Conservation (phyloP, 2,113 vertebrate species). For the Lathamus discolor region DNA sequence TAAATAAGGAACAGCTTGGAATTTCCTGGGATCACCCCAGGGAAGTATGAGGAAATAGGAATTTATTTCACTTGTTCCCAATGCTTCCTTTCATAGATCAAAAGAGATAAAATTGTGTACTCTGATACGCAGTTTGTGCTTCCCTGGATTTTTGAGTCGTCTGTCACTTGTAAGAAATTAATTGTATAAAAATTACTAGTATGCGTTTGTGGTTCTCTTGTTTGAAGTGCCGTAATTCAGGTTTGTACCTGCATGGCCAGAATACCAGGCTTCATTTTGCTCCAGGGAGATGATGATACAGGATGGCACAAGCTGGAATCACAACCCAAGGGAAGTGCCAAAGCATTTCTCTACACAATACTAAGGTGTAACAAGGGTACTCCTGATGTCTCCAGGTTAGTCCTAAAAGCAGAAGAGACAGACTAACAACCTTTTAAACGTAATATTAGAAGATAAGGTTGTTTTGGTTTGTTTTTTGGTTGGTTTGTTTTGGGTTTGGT, state of each 20-base stretch:
- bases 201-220: background rate
- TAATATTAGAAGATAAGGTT: background rate
- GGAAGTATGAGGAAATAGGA: background rate
- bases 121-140: background rate
- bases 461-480: background rate
- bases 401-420: background rate
- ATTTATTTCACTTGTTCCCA: background rate
- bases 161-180: background rate
- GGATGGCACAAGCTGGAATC: background rate
- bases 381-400: background rate
- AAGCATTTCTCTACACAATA: background rate
- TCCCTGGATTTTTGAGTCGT: background rate
- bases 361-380: background rate
- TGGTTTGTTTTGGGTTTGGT: no score
- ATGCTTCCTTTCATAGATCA: background rate
- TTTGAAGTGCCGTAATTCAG: background rate
- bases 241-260: background rate
- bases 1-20: background rate
- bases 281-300: no score
- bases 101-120: background rate
- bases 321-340: background rate
- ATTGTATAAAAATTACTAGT: background rate
- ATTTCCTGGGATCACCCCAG: background rate
- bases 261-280: background rate
- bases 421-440: background rate